Conservation (phyloP, 2,888 invertebrate genomes). For the Melinaea menophilus region DNA sequence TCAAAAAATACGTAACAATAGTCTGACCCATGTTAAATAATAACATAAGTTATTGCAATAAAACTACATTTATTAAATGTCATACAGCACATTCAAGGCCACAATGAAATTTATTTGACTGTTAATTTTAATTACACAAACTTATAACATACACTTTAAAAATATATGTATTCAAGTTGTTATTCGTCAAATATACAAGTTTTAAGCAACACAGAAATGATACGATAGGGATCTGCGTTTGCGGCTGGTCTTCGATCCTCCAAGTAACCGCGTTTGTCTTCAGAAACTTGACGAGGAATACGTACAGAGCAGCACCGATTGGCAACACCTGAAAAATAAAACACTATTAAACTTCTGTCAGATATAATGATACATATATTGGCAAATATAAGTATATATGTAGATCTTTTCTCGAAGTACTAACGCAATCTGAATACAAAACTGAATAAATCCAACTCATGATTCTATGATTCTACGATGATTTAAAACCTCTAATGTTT, state of each 20-base stretch:
- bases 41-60: no score
- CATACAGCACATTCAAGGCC: no score
- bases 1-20: no score
- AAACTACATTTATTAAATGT: no score
- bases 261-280: slow-evolving; percentile 94
- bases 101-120: no score
- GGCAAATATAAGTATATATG: no score
- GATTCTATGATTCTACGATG: no score
- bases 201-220: slow-evolving; percentile 86
- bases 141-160: not conserved
- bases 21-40: no score
- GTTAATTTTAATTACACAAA: not conserved
- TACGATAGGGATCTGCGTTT: slow-evolving; percentile 94
- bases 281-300: slow-evolving; percentile 94
- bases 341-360: not conserved
- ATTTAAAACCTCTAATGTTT: no score
- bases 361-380: not conserved
- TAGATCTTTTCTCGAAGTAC: no score
- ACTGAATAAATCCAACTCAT: no score
- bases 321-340: slow-evolving; percentile 83
- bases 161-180: not conserved
- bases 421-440: no score
- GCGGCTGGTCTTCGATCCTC: slow-evolving; percentile 96
- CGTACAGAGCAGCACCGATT: slow-evolving; percentile 95
- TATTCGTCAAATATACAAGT: slow-evolving; percentile 89